phyloP scores from a whole-genome alignment of 1,140 invertebrate species.

The Phymorhynchus buccinoides region DNA sequence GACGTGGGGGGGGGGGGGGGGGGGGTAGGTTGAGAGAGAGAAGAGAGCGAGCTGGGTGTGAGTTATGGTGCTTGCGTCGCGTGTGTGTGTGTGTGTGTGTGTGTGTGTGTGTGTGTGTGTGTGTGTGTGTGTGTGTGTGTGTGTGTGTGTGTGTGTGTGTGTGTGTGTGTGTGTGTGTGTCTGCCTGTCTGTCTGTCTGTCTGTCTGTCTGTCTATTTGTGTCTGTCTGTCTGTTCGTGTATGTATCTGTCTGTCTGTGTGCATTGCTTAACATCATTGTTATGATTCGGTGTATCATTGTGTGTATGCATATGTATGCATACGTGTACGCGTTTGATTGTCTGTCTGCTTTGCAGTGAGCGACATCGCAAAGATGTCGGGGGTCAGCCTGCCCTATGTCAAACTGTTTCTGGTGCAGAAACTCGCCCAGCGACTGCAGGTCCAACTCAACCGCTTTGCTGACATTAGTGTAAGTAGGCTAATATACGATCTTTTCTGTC shows the following conservation, averaged over 20 bases:
- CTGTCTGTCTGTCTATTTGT: background rate
- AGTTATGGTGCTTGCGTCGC: no score
- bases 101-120: background rate
- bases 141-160: background rate
- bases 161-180: conserved; percentile 2
- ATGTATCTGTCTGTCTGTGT: no score
- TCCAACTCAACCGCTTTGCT: conserved; percentile 28
- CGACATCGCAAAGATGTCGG: background rate
- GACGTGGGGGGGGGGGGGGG: background rate
- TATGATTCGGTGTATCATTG: background rate
- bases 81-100: background rate
- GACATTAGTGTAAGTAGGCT: conserved; percentile 14
- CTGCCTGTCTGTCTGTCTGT: background rate
- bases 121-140: background rate
- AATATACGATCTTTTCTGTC: background rate
- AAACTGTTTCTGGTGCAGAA: background rate
- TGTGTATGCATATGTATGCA: background rate
- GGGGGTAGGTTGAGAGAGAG: no score
- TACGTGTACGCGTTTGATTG: background rate
- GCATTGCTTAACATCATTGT: no score
- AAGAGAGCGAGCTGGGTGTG: no score
- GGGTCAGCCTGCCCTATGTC: conserved; percentile 1
- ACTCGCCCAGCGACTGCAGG: background rate
- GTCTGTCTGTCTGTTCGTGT: no score
- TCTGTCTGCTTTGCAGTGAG: conserved; percentile 1